Evolutionary conservation across 1,140 invertebrate genomes (phyloP).

Genomic region (Phymastichus coffea): DNA sequence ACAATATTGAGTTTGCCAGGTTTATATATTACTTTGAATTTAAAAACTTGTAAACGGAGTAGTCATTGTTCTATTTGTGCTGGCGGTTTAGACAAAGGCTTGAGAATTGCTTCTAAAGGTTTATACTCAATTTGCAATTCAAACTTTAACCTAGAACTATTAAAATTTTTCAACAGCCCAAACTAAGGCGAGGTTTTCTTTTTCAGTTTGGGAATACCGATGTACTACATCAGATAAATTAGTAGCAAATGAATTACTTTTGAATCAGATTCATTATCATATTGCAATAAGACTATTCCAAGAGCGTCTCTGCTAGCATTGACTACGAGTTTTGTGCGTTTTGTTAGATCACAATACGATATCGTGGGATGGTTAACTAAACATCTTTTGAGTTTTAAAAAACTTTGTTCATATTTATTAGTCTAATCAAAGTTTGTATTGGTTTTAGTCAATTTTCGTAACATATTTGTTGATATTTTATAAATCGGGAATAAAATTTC

Average conservation of each 20-base stretch:
- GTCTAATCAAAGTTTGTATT: conserved; percentile 31
- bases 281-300: conserved; percentile 43
- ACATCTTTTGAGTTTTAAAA: conserved; percentile 36
- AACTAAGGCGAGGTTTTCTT: conserved; percentile 41
- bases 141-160: conserved; percentile 39
- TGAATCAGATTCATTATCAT: conserved; percentile 22
- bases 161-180: conserved; percentile 45
- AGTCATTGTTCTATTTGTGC: conserved; percentile 45
- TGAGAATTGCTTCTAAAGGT: conserved; percentile 33
- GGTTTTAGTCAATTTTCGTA: conserved; percentile 27
- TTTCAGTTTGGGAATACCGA: conserved; percentile 51
- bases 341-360: conserved; percentile 44
- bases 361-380: conserved; percentile 38
- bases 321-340: conserved; percentile 45
- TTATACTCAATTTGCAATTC: conserved; percentile 48
- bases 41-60: conserved; percentile 39
- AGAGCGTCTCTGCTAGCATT: conserved; percentile 53
- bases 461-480: conserved; percentile 36
- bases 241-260: conserved; percentile 45
- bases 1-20: conserved; percentile 44
- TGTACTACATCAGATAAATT: conserved; percentile 44
- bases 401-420: conserved; percentile 32
- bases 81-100: conserved; percentile 35
- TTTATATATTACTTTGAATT: conserved; percentile 39
- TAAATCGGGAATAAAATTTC: conserved; percentile 41